Conservation (phyloP, 2,888 invertebrate genomes). For the Andrena praecox region DNA sequence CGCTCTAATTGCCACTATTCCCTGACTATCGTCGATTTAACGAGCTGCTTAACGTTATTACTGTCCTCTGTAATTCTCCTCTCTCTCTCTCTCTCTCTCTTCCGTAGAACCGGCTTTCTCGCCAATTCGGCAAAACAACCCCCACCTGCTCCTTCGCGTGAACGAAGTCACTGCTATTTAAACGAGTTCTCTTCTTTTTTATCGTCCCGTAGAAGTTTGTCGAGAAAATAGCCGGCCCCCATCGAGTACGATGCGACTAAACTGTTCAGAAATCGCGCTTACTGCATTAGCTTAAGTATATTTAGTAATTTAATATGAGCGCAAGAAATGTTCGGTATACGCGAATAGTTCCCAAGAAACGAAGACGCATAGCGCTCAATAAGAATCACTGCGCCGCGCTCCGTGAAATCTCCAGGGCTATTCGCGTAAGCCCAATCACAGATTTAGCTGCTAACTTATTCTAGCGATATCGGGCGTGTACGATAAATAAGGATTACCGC, state of each 20-base stretch:
- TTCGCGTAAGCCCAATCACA: slow-evolving; percentile 41
- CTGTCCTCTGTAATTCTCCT: not conserved
- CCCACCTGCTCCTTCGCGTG: slow-evolving; percentile 34
- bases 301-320: slow-evolving; percentile 48
- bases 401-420: slow-evolving; percentile 17
- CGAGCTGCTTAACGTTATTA: slow-evolving; percentile 14
- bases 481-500: slow-evolving; percentile 51
- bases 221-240: slow-evolving; percentile 8
- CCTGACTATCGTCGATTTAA: slow-evolving; percentile 39
- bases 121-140: not conserved
- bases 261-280: slow-evolving; percentile 54
- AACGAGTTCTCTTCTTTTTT: slow-evolving; percentile 29
- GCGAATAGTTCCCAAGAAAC: slow-evolving; percentile 27
- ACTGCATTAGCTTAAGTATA: slow-evolving; percentile 48
- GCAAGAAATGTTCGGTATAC: slow-evolving; percentile 35
- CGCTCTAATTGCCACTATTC: slow-evolving; percentile 28
- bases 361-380: not conserved
- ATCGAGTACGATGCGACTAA: slow-evolving; percentile 33
- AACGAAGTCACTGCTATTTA: slow-evolving; percentile 26
- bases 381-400: not conserved
- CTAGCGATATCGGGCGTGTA: slow-evolving; percentile 55
- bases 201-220: slow-evolving; percentile 30
- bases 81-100: not conserved
- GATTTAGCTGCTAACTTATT: slow-evolving; percentile 53
- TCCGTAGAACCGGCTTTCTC: slow-evolving; percentile 20